Base-by-base conservation (phyloP, 2,888 invertebrate species). In the Epinotia nisella region DNA sequence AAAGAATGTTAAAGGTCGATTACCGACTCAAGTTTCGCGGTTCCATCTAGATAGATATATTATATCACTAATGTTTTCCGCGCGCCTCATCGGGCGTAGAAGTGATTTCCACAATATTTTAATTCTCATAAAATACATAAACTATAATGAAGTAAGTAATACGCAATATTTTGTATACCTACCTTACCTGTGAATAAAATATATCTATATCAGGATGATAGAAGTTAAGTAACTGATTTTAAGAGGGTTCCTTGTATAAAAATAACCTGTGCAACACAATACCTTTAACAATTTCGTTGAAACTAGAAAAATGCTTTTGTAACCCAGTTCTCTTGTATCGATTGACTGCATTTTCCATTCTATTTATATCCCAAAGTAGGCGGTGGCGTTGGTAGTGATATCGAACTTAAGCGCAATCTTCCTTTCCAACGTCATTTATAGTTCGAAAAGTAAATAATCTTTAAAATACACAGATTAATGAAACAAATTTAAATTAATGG, bases 261-360 rank as follows among this genome's bases (percentile, higher is more conserved):
- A 45, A 45, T 45, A 45, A 45, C 41, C 41, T 56, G 9, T 10
- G 19, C 19, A 53, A 17, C 19, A 9, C 11, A 58, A 15, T 58
- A 58, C 29, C 29, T 58, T 17, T 59, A 13, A 60, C 24, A 49
- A 17, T 7, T n/a, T 45, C 15, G 49, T 13, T 45, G 2, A 49
- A 21, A 13, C 62, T 41, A 39, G 39, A 55, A 65, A 55, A 53
- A 55, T 55, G 15, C 19, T 55, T 39, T 21, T 55, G 39, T 55
- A 65, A 65, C 65, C 55, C 53, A 65, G 19, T 65, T 65, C 41
- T 39, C 53, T 65, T 55, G 66, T 66, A 66, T 66, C 55, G 66
- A 66, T 66, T 66, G 41, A 39, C 55, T 66, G 66, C 66, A 56
- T 66, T 65, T 55, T 41, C 66, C 41, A 66, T 41, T 66, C 66